These are phyloP conservation scores for Ahaetulla prasina DNA, from an alignment of 2,113 vertebrate species.

Conservation along the genomic window DNA sequence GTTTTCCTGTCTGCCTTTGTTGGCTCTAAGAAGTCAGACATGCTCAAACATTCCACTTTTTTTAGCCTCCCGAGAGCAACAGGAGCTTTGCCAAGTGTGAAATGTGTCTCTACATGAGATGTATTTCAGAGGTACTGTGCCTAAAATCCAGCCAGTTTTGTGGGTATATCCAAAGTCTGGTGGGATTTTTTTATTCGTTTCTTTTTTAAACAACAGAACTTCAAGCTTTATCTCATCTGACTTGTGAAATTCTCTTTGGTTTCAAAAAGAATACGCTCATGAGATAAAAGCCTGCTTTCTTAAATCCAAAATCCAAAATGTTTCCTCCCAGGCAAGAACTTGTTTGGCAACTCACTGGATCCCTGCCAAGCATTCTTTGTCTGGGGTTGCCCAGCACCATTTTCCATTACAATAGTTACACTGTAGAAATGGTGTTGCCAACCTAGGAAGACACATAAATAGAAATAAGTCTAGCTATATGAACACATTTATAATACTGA, in stretches of 20 bases:
- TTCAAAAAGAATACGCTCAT: not conserved
- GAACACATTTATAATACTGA: slow-evolving; percentile 18
- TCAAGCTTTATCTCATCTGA: not conserved
- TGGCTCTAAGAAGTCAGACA: not conserved
- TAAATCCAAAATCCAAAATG: not conserved
- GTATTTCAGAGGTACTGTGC: not conserved
- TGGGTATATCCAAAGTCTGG: not conserved
- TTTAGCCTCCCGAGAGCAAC: not conserved
- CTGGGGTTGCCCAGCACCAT: slow-evolving; percentile 1
- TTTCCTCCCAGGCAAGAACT: not conserved
- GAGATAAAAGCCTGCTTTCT: not conserved
- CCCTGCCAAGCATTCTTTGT: slow-evolving; percentile 6
- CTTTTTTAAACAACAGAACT: not conserved
- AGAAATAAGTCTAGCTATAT: slow-evolving; percentile 23
- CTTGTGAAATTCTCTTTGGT: not conserved
- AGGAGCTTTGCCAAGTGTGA: not conserved
- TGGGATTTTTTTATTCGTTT: not conserved
- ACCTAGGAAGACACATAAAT: slow-evolving; percentile 8
- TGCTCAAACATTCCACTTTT: not conserved
- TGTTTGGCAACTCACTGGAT: not conserved
- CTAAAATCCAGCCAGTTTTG: not conserved
- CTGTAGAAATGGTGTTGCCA: slow-evolving; percentile 7
- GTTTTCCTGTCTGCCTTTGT: not conserved
- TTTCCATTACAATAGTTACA: not conserved
- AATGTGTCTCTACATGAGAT: not conserved